These are phyloP conservation scores for Sarcophilus harrisii DNA, from an alignment of 2,797 vertebrate genomes.

Conservation along the genomic window DNA sequence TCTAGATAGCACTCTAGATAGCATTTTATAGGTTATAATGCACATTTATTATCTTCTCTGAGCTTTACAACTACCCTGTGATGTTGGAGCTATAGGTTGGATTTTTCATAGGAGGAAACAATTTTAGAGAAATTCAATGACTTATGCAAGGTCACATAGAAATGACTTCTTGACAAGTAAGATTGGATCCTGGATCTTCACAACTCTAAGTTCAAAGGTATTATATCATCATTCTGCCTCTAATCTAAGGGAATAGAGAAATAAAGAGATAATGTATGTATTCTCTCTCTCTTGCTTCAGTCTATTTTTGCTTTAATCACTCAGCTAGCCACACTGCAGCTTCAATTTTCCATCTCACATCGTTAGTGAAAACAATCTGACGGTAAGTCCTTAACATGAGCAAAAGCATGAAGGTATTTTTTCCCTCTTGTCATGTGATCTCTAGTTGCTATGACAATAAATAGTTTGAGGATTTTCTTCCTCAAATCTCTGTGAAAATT, in stretches of 20 bases:
- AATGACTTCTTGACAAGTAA: background rate
- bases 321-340: background rate
- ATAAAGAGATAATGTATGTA: background rate
- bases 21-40: background rate
- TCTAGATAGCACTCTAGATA: too few relatives aligned
- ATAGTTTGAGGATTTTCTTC: constrained; percentile 51
- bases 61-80: background rate
- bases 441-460: constrained; percentile 79
- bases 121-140: background rate
- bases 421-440: constrained; percentile 21
- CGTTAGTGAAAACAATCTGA: background rate
- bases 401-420: background rate
- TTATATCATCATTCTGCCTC: background rate
- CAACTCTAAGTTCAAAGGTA: background rate
- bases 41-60: background rate
- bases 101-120: background rate
- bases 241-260: background rate
- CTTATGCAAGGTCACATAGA: background rate
- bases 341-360: background rate
- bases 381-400: background rate
- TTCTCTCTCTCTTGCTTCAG: background rate
- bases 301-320: background rate
- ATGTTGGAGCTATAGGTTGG: background rate
- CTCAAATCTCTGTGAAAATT: constrained; percentile 70
- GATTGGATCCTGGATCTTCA: background rate